Percentiles rank a stretch among this genome's conserved stretches.
Evolutionary conservation across 2,888 invertebrate species (phyloP).

Genomic region (Dryobota labecula): DNA sequence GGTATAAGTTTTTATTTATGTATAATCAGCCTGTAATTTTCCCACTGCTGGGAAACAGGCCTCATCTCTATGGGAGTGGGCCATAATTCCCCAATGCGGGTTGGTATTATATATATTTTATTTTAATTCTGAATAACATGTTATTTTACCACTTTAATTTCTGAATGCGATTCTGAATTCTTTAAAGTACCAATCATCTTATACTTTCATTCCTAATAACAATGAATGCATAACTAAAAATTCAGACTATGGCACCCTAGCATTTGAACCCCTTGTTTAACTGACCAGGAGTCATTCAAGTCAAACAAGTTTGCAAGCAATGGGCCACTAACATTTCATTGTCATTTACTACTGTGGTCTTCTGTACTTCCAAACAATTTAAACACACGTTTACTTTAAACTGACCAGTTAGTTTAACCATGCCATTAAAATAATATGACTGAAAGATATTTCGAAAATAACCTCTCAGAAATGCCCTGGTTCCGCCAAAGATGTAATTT

Average conservation of each 20-base stretch:
- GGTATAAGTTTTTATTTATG: not conserved
- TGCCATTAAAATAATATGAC: not conserved
- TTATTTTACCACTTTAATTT: not conserved
- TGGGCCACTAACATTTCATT: constrained; percentile 39
- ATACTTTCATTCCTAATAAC: not conserved
- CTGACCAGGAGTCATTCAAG: constrained; percentile 18
- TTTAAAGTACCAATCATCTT: not conserved
- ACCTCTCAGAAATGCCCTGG: not conserved
- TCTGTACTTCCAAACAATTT: constrained; percentile 20
- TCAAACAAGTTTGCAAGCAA: constrained; percentile 37
- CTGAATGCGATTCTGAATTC: too few species aligned
- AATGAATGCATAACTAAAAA: not conserved
- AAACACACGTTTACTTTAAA: constrained; percentile 25
- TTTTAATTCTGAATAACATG: not conserved
- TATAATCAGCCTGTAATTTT: too few species aligned
- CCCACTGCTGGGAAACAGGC: too few species aligned
- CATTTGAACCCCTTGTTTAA: constrained; percentile 3
- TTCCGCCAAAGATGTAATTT: not conserved
- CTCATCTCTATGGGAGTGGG: too few species aligned
- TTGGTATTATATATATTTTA: not conserved
- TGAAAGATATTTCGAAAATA: constrained; percentile 10
- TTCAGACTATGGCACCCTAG: not conserved
- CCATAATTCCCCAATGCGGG: too few species aligned
- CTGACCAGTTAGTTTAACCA: constrained; percentile 17
- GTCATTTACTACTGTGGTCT: constrained; percentile 18